Evolutionary conservation across 2,888 invertebrate genomes (phyloP), one percentile per base, ranked within the genome.

Genomic region (Entomobrya multifasciata): DNA sequence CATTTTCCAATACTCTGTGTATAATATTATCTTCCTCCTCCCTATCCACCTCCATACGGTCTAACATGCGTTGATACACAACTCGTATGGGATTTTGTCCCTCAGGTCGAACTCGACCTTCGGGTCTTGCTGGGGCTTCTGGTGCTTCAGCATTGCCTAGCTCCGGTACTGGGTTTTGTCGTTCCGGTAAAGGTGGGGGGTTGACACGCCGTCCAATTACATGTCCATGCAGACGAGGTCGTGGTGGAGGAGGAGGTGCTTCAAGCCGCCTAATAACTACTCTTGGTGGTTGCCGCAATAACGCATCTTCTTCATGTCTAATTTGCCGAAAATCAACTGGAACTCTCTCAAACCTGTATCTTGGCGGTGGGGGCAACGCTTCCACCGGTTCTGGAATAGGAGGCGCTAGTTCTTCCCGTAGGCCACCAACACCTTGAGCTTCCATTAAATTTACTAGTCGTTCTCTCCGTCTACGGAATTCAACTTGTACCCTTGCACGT

Each of bases 31-130:
- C 65, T 1, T 25, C 65, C 17, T 65, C 65, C 41, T 65, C 65
- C 13, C 65, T 36, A n/a, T 65, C 65, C 20, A 65, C 65, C 41
- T 65, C 65, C 65, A 65, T 65, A 25, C 65, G 65, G 41, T 65
- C 41, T 1, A 65, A 11, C 65, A 65, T 41, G 20, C 25, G 65
- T 11, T 41, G 65, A 17, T 65, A 65, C 10, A 65, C 65, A 0
- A 36, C 65, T 17, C 65, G 65, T 10, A 65, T 65, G 11, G 65
- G 65, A 41, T 65, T 65, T 41, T 15, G 60, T 13, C 13, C 27
- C 17, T 65, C 41, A 10, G 17, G 65, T 17, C 65, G n/a, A 1
- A 65, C 20, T 17, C 20, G 41, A 8, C 27, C 36, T 36, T 36
- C 41, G 20, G 20, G 6, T 41, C 65, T 41, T 15, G 8, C 30